Conservation (phyloP, 2,888 invertebrate genomes). For the Pterostichus madidus region DNA sequence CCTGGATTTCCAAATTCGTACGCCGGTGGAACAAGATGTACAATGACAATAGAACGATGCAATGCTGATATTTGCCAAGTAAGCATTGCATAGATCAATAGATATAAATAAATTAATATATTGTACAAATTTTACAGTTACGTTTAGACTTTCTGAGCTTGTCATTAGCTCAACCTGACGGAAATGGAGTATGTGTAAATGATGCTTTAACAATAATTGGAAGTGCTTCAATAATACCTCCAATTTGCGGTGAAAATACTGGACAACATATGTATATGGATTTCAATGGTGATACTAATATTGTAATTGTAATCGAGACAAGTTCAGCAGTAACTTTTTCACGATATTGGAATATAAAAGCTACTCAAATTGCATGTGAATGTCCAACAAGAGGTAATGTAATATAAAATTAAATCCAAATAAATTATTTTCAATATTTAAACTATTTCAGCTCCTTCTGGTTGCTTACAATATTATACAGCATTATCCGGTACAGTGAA, state of each 20-base stretch:
- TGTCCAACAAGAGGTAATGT: constrained; percentile 83
- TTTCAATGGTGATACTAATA: constrained; percentile 84
- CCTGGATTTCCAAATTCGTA: constrained; percentile 87
- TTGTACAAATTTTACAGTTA: constrained; percentile 78
- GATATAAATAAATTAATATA: not conserved
- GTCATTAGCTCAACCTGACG: constrained; percentile 85
- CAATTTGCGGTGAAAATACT: constrained; percentile 90
- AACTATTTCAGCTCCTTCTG: constrained; percentile 82
- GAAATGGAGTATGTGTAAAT: constrained; percentile 84
- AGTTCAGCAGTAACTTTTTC: constrained; percentile 81
- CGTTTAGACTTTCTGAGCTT: constrained; percentile 89
- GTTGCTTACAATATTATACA: constrained; percentile 88
- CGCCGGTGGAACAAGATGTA: constrained; percentile 85
- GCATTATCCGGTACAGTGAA: constrained; percentile 82
- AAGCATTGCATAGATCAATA: constrained; percentile 69
- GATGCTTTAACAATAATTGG: constrained; percentile 87
- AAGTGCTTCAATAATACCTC: constrained; percentile 84
- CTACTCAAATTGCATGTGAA: constrained; percentile 86
- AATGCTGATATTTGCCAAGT: constrained; percentile 86
- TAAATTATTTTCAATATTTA: constrained; percentile 17
- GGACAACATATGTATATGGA: constrained; percentile 89
- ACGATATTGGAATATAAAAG: constrained; percentile 87
- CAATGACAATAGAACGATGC: constrained; percentile 85
- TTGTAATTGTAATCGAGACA: constrained; percentile 84
- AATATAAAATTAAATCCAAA: constrained; percentile 5